Base-by-base conservation (phyloP, 2,797 vertebrate species). In the Cuniculus paca region DNA sequence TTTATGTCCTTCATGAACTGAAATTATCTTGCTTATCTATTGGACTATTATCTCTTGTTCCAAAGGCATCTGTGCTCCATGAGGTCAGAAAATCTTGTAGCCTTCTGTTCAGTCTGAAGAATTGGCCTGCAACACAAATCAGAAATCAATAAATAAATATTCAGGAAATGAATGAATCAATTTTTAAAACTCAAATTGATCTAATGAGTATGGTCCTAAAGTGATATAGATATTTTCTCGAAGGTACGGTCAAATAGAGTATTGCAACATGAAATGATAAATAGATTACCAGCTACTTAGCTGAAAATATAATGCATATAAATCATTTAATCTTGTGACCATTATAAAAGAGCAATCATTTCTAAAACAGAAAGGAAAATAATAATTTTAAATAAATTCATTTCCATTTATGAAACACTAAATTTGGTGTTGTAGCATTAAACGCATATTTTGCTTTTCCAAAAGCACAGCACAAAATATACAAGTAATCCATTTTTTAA, bases 361-460 rank as follows among this genome's bases (percentile, higher is more conserved):
- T 68, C 52, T 50, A 26, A 54, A 86, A 65, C 48, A 61, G 26
- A 34, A 28, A 84, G 9, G 24, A 65, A 87, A 70, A 82, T 78
- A 54, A 81, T 81, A 54, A 77, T 82, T 94, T 87, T 39, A 84
- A 79, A 88, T 68, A 84, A 90, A 85, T 85, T 81, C 2, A 39
- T 9, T 84, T 88, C 14, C 5, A 58, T 31, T 88, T 93, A 93
- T 60, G 39, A 88, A 60, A 61, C 16, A 78, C 24, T 89, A 61
- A 90, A 88, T 82, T 58, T 81, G 19, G 31, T 65, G 79, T 2
- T 88, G 20, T 8, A 36, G 24, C 14, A 58, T 58, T 95, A 78
- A 68, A 77, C 56, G 2, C 52, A 74, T 26, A 17, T 0, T 56
- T 54, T 95, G 72, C 79, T 36, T 95, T 82, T 94, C 26, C 89